Evolutionary conservation across 1,140 invertebrate species (phyloP), one percentile per base, ranked within the genome.

Genomic region (Trachelipus rathkii): DNA sequence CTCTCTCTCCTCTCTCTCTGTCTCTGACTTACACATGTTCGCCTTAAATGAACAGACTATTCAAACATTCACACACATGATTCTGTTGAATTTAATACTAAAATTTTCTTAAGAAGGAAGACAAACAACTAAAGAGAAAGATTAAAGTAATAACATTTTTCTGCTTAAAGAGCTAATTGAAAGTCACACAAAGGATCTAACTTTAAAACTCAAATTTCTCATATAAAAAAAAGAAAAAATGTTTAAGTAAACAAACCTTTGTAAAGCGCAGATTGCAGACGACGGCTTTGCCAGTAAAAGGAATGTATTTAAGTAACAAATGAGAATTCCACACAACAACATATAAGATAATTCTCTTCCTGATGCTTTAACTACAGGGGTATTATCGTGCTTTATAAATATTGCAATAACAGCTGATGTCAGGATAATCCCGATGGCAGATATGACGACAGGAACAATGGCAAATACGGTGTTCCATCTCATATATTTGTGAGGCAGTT

Each of bases 341-440:
- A 89, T 88, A 82, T 89, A 90, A 82, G 87, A 89, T 23, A 90
- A 83, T 82, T 90, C 89, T 76, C 89, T 78, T n/a, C 87, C 87
- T 13, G 81, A 82, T 6, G 79, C 79, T 82, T 89, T 89, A 33
- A 89, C 85, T 68, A 87, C 82, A 9, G 85, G 84, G 2, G 84
- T 83, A 72, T 85, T 83, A 74, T 85, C 84, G 80, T 85, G 78
- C 73, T 81, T 81, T 13, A 86, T 81, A 79, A 88, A 87, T 46
- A 86, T 81, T 7, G 81, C 74, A 33, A 88, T 87, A 43, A 87
- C 87, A 77, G 85, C 85, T 13, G 87, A 67, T 0, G 89, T 89
- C 9, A 84, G 72, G 81, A 85, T 15, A 82, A 89, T 87, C 33
- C 89, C 89, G 43, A 90, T 71, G 46, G 85, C 82, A 0, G 89